Conservation (phyloP, 2,888 invertebrate species). For the Hemaris fuciformis region DNA sequence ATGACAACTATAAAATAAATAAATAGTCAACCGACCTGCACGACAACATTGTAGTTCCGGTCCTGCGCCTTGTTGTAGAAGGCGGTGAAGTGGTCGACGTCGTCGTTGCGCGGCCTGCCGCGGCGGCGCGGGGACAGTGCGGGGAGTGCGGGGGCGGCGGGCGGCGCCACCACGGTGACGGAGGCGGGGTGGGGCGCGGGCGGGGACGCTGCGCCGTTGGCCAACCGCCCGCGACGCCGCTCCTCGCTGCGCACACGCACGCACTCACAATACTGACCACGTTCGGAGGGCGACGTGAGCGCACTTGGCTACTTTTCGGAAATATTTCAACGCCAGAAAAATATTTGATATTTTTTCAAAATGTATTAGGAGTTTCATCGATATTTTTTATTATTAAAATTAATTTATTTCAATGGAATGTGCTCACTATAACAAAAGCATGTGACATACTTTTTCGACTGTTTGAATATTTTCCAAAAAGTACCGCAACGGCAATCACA, state of each 20-base stretch:
- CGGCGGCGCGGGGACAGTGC: constrained; percentile 45
- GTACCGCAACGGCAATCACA: no score
- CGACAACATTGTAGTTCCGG: constrained; percentile 57
- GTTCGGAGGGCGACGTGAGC: no score
- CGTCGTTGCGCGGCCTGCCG: constrained; percentile 47
- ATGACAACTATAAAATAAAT: not conserved
- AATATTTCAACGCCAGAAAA: no score
- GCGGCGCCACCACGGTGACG: constrained; percentile 32
- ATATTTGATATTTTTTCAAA: no score
- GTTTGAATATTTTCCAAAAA: no score
- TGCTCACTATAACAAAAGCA: no score
- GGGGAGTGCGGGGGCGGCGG: not conserved
- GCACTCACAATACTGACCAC: not conserved
- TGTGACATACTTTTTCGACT: no score
- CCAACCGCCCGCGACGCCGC: constrained; percentile 38
- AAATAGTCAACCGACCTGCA: constrained; percentile 50
- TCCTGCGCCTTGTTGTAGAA: constrained; percentile 59
- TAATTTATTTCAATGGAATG: no score
- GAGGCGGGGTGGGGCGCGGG: constrained; percentile 31
- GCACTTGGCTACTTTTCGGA: no score
- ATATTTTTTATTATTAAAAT: no score
- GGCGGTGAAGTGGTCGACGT: constrained; percentile 63
- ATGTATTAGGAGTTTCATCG: no score
- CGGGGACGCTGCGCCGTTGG: constrained; percentile 55
- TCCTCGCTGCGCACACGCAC: constrained; percentile 39